Base-by-base conservation (phyloP, 2,113 vertebrate genomes). In the Corythaixoides concolor region DNA sequence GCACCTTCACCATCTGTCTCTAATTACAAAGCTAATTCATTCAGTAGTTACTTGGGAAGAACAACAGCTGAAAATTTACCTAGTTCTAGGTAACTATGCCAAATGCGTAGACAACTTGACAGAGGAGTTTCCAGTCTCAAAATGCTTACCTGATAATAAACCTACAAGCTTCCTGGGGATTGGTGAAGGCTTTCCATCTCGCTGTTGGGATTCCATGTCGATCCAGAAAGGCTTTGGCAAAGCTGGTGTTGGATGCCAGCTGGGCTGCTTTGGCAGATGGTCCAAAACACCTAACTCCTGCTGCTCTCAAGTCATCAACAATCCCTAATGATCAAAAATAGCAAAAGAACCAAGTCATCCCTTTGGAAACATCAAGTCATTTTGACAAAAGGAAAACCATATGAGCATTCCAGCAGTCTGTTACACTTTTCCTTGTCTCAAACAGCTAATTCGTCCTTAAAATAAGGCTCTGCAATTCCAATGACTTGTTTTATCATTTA, bases 201-300 rank as follows among this genome's bases (percentile, higher is more conserved):
- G 98, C 98, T 2, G 98, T 99, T 70, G 99, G 98, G 66, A 99
- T 98, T 37, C 97, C 93, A 47, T 99, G 98, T 0, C 98, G 98
- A 39, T 99, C 97, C 98, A 99, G 98, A 96, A 99, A 99, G 77
- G 98, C 97, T 95, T 98, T 99, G 86, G 98, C 97, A 52, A 98
- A 99, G 86, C 98, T 98, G 95, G 98, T 98, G 74, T 97, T 97
- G 84, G 98, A 98, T 93, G 99, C 98, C 89, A 99, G 73, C 97
- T 98, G 98, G 15, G 99, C 98, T 7, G 99, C 99, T 89, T 98
- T 98, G 55, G 98, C 98, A 5, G 97, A 98, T 2, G 99, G 99
- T 23, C 99, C 99, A 5, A 99, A 99, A 95, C 99, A 99, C 14
- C 92, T 92, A 4, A 99, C 97, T 8, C 98, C 99, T 2, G 98